Conservation (phyloP, 1,140 invertebrate genomes). For the Araneus ventricosus region DNA sequence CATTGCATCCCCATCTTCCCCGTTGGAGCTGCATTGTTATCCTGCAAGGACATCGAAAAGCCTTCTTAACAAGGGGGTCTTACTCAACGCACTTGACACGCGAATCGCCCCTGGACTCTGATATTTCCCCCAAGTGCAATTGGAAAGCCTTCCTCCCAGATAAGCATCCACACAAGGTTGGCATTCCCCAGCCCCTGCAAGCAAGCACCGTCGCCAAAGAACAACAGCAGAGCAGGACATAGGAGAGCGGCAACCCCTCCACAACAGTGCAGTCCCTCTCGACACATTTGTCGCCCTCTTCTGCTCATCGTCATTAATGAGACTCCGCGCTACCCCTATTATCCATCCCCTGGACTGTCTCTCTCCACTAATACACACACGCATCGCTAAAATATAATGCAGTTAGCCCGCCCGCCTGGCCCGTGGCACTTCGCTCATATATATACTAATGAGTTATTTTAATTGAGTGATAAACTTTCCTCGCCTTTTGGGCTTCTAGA, state of each 20-base stretch:
- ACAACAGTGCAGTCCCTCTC: not conserved
- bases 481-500: conserved; percentile 30
- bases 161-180: conserved; percentile 1
- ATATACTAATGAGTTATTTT: conserved; percentile 76
- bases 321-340: conserved; percentile 37
- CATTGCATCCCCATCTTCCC: too few relatives aligned
- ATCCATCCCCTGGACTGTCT: not conserved
- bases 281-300: conserved; percentile 23
- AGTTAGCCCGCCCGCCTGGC: conserved; percentile 54
- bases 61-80: not conserved
- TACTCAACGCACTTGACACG: not conserved
- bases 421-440: conserved; percentile 43
- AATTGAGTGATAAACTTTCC: conserved; percentile 73
- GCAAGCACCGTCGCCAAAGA: conserved; percentile 19
- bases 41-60: not conserved
- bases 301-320: conserved; percentile 44
- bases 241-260: conserved; percentile 27
- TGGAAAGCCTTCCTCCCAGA: not conserved
- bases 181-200: not conserved
- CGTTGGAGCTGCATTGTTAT: too few relatives aligned
- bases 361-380: conserved; percentile 44
- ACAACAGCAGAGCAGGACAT: not conserved
- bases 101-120: not conserved
- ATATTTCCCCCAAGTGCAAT: not conserved
- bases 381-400: conserved; percentile 74